A percentile compares a stretch with the other conserved stretches of the same genome.
phyloP scores from a whole-genome alignment of 2,888 invertebrate genomes.

The Aphrophora alni region DNA sequence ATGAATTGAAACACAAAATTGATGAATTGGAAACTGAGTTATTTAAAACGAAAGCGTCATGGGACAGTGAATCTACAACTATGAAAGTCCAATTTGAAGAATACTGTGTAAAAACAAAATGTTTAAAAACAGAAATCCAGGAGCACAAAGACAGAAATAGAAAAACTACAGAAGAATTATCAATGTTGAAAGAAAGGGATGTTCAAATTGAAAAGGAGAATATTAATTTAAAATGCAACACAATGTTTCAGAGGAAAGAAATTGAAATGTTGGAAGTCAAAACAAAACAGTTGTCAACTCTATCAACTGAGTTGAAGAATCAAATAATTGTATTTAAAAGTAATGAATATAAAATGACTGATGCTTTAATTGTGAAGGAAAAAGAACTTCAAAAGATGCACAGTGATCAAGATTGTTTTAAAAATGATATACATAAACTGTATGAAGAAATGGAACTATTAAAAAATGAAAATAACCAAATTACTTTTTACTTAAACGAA shows the following conservation, averaged over 20 bases:
- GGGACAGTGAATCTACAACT: not conserved
- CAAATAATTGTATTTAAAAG: not conserved
- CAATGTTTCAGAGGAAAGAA: not conserved
- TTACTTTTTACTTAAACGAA: not conserved
- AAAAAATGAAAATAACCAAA: not conserved
- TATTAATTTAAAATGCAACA: not conserved
- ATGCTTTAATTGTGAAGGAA: not conserved
- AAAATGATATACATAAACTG: not conserved
- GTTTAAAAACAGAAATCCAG: not conserved
- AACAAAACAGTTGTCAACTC: not conserved
- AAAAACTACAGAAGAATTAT: not conserved
- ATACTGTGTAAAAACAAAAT: not conserved
- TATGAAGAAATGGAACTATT: not conserved
- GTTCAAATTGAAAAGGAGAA: not conserved
- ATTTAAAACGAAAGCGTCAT: not conserved
- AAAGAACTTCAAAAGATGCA: not conserved
- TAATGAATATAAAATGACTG: not conserved
- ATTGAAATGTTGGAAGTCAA: not conserved
- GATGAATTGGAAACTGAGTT: not conserved
- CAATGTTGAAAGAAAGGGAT: not conserved
- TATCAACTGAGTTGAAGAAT: not conserved
- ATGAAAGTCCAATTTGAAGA: not conserved
- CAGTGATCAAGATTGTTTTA: not conserved
- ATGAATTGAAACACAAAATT: not conserved
- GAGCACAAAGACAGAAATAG: not conserved